A percentile compares a stretch with the other conserved stretches of the same genome.
Evolutionary conservation across 2,797 vertebrate genomes (phyloP).

Genomic region (Agapornis canus): DNA sequence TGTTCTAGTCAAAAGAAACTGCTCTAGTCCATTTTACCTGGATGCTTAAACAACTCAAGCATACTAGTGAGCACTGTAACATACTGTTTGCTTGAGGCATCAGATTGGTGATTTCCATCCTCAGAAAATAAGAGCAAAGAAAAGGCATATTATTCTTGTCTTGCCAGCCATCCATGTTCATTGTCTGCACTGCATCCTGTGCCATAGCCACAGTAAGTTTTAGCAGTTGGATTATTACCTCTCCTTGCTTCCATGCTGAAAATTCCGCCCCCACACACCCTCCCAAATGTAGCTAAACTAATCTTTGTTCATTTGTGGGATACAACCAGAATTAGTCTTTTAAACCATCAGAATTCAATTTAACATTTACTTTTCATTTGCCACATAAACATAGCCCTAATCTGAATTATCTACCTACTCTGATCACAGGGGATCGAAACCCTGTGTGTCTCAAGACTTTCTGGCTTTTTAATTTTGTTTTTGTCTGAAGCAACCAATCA

Average conservation of each 20-base stretch:
- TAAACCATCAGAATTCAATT: neutral
- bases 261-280: neutral
- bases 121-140: neutral
- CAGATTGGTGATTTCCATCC: neutral
- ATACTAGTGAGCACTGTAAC: neutral
- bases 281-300: neutral
- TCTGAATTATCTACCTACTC: neutral
- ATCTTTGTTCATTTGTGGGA: neutral
- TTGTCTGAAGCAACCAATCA: neutral
- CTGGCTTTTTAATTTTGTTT: neutral
- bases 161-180: accelerated
- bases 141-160: neutral
- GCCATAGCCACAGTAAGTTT: neutral
- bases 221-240: neutral
- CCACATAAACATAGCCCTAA: neutral
- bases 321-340: neutral
- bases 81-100: neutral
- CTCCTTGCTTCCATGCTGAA: neutral
- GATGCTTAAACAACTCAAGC: neutral
- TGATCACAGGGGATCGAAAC: neutral
- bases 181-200: neutral
- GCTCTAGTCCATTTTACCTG: conserved; percentile 34
- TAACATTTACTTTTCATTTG: neutral
- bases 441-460: neutral
- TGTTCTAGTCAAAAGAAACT: neutral